Conservation (phyloP, 2,888 invertebrate species). For the Chrysotoxum bicinctum region DNA sequence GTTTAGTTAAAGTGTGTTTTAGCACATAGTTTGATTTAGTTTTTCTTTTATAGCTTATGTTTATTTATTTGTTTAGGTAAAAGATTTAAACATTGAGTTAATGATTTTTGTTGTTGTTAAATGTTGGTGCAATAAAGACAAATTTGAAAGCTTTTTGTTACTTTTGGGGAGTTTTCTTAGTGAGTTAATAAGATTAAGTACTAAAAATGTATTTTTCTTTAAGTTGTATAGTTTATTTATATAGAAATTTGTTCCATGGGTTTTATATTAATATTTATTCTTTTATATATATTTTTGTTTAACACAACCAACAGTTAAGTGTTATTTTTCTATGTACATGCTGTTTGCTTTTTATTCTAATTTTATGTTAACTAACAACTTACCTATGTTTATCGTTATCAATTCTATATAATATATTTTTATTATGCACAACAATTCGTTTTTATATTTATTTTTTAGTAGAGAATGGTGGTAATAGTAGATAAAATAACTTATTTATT, state of each 20-base stretch:
- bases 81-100: constrained; percentile 54
- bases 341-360: constrained; percentile 49
- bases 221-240: constrained; percentile 10
- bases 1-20: constrained; percentile 20
- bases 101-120: constrained; percentile 24
- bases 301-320: constrained; percentile 65
- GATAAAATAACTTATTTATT: constrained; percentile 15
- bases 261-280: constrained; percentile 23
- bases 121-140: constrained; percentile 60
- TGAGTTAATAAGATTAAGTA: constrained; percentile 51
- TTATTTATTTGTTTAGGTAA: constrained; percentile 33
- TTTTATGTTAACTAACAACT: constrained; percentile 72
- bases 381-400: constrained; percentile 56
- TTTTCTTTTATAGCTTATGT: constrained; percentile 20
- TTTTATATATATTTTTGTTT: constrained; percentile 14
- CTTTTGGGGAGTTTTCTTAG: constrained; percentile 34
- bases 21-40: constrained; percentile 36
- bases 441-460: not conserved
- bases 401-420: constrained; percentile 27
- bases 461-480: constrained; percentile 9
- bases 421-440: constrained; percentile 45
- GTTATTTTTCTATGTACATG: constrained; percentile 64
- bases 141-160: constrained; percentile 59
- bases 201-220: constrained; percentile 23
- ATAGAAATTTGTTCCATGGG: constrained; percentile 59